phyloP scores from a whole-genome alignment of 2,888 invertebrate genomes.

The Erpobdella octoculata region DNA sequence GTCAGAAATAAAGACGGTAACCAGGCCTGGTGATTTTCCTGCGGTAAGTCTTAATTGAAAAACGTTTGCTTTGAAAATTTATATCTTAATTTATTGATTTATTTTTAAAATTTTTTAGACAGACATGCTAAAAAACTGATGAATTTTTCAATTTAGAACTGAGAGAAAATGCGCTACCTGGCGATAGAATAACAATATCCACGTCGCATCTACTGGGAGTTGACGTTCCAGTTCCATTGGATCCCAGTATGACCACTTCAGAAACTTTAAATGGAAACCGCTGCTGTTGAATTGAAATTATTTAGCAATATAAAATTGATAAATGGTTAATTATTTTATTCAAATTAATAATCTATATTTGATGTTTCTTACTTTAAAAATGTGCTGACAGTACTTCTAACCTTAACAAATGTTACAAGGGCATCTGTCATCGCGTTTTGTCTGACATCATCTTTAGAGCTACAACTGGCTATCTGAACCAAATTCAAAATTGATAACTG shows the following conservation, averaged over 20 bases:
- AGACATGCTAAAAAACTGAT: no score
- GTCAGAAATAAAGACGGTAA: constrained; percentile 36
- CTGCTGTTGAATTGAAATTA: constrained; percentile 30
- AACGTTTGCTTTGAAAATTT: no score
- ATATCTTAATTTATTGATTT: no score
- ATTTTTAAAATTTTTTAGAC: no score
- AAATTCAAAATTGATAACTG: not conserved
- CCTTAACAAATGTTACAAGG: constrained; percentile 37
- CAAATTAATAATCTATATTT: not conserved
- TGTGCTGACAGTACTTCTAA: constrained; percentile 8
- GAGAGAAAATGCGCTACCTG: constrained; percentile 29
- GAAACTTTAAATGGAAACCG: constrained; percentile 37
- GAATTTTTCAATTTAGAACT: no score
- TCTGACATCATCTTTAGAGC: constrained; percentile 33
- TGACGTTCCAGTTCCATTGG: constrained; percentile 36
- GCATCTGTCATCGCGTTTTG: constrained; percentile 34
- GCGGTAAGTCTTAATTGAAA: constrained; percentile 39
- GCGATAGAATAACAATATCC: constrained; percentile 37
- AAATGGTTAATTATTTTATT: not conserved
- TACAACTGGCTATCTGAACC: constrained; percentile 31
- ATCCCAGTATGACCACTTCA: constrained; percentile 37
- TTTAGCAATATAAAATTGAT: not conserved
- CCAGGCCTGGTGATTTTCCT: constrained; percentile 34
- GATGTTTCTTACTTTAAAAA: not conserved
- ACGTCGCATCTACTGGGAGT: constrained; percentile 37